A percentile compares a stretch with the other conserved stretches of the same genome.
These are phyloP conservation scores for Miltochrista miniata DNA, from an alignment of 2,888 invertebrate species.

Conservation along the genomic window DNA sequence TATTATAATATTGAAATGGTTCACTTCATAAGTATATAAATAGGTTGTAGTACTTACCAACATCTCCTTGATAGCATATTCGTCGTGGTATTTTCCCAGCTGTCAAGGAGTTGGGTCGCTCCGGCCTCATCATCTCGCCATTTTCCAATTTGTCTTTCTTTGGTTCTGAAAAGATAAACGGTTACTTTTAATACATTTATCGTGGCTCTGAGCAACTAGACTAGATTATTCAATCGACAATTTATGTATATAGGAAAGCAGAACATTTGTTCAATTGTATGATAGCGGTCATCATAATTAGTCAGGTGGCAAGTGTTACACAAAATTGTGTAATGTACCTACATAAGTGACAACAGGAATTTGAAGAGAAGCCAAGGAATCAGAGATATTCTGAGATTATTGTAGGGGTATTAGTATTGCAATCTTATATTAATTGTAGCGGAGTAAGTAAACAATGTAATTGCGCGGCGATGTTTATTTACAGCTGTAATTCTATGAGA, in stretches of 20 bases:
- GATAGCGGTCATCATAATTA: constrained; percentile 5
- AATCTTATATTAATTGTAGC: constrained; percentile 1
- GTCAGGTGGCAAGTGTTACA: constrained; percentile 3
- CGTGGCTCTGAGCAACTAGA: background rate
- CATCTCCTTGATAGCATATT: constrained; percentile 92
- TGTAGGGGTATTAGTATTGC: constrained; percentile 19
- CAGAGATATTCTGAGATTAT: constrained; percentile 17
- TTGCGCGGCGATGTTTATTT: constrained; percentile 12
- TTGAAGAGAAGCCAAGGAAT: constrained; percentile 29
- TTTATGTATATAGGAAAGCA: background rate
- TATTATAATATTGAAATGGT: too few species aligned
- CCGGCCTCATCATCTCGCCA: constrained; percentile 85
- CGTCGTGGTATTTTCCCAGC: constrained; percentile 90
- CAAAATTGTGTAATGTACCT: constrained; percentile 7
- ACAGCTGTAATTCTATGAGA: constrained; percentile 10
- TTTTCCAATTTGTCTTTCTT: constrained; percentile 96
- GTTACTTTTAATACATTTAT: constrained; percentile 6
- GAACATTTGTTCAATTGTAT: background rate
- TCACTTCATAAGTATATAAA: too few species aligned
- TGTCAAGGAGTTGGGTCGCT: constrained; percentile 91
- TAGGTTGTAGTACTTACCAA: constrained; percentile 60
- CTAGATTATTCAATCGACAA: background rate
- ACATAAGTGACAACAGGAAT: constrained; percentile 30
- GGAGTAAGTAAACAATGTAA: constrained; percentile 11
- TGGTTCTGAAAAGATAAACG: constrained; percentile 89